Evolutionary conservation across 2,797 vertebrate genomes (phyloP), one percentile per base, ranked within the genome.

Genomic region (Chelon labrosus): DNA sequence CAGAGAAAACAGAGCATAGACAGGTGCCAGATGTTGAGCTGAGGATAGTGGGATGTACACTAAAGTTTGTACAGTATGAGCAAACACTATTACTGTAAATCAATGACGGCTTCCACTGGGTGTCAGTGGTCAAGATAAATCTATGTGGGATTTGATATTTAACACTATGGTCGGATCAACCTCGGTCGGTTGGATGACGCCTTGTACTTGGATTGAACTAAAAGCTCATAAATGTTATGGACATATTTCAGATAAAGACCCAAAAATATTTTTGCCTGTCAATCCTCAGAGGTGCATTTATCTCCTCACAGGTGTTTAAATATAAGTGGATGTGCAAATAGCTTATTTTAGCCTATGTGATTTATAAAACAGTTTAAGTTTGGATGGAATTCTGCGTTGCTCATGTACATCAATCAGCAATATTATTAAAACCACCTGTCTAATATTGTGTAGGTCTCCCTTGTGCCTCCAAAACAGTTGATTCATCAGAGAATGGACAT

Each of bases 301-400:
- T 14, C 13, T 68, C 31, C 16, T 52, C 38, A n/a, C 39, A 46
- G 0, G 10, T 1, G n/a, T 64, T 17, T 53, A 17, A 27, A 47
- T 50, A 17, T 16, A 51, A 35, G 52, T 19, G 38, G 25, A 63
- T 53, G 35, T 47, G 42, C 53, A 59, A 19, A 58, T 7, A 55
- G 61, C 41, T 44, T 73, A 42, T 73, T 46, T 68, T 42, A 41
- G 68, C 14, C 47, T 9, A 14, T 17, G 58, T 14, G 55, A 70
- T 65, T 70, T 56, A 70, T 73, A 35, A 67, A 67, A 59, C 64
- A 44, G 44, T 31, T 50, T 68, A 61, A 59, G 65, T 77, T 64
- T 65, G 20, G 42, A 69, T 65, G 44, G 5, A 73, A 69, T 65
- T 69, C 35, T 68, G 31, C 31, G 27, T 19, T 39, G 60, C 50